Conservation (phyloP, 2,113 vertebrate species). For the Hypanus sabinus region DNA sequence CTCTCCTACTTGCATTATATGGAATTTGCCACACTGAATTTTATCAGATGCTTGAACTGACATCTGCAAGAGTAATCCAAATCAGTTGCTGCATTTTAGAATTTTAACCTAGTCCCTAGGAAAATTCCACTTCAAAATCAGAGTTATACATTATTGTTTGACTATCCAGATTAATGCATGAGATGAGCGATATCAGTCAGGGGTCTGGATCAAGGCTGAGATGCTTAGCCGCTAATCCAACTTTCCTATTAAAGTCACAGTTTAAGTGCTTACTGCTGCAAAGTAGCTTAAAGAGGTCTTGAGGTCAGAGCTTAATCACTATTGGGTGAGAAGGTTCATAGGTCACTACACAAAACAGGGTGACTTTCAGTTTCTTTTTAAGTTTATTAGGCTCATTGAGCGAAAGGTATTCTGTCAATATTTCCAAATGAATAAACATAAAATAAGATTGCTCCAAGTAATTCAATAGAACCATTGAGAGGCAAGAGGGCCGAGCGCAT, state of each 20-base stretch:
- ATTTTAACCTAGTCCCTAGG: neutral
- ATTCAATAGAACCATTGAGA: neutral
- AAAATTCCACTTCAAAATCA: neutral
- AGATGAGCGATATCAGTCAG: neutral
- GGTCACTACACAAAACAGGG: neutral
- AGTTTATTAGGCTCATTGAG: neutral
- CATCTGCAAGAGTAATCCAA: neutral
- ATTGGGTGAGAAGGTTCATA: conserved; percentile 22
- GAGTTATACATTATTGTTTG: neutral
- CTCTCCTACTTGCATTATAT: neutral
- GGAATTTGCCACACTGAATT: neutral
- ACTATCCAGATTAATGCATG: neutral
- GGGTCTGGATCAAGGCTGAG: neutral
- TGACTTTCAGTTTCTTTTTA: neutral
- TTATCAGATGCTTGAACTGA: neutral
- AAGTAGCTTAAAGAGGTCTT: conserved; percentile 7
- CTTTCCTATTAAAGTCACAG: neutral
- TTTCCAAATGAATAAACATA: too few relatives aligned
- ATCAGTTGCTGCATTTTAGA: neutral
- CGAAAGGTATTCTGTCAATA: neutral
- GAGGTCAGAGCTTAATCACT: conserved; percentile 4
- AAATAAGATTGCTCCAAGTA: neutral
- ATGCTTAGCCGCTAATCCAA: conserved; percentile 4
- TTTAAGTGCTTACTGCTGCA: neutral
- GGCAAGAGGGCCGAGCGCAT: neutral